Base-by-base conservation (phyloP, 2,797 vertebrate genomes). In the Xenopus petersii region DNA sequence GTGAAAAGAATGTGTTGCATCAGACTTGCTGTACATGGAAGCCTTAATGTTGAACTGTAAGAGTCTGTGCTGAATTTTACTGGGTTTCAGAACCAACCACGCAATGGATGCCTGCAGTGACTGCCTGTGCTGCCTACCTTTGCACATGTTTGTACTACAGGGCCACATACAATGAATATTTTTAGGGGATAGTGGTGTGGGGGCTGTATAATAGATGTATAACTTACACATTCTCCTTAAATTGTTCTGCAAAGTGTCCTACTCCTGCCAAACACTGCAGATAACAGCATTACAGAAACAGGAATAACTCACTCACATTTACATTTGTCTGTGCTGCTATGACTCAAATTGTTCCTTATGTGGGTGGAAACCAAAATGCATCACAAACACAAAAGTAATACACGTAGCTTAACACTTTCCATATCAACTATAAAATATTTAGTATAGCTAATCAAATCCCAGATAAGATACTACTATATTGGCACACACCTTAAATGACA, bases 341-440 rank as follows among this genome's bases (percentile, higher is more conserved):
- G 75, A 76, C 55, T 71, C 75, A 59, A 6, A 66, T 16, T 64
- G 42, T 51, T 16, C 26, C 16, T 64, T 47, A 62, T 42, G 61
- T 70, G 58, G 67, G 67, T 17, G 74, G 51, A 10, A 67, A 24
- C 11, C 24, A 12, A 56, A 17, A 55, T 26, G 63, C 59, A 48
- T 55, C 64, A 12, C 48, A 69, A 75, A 75, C 74, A 75, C 67
- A 49, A 64, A 75, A 42, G 33, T 7, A 63, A 63, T 63, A 36
- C 61, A 63, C 26, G 4, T 42, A 5, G 36, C 5, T 42, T 42
- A 42, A 42, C 4, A 42, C 36, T 42, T 9, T 42, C 26, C 26
- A 30, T 30, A 30, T 21, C 26, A 30, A 30, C 26, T 30, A 30
- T 30, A 30, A 9, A 42, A 5, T 42, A 42, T 9, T 42, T 9